A percentile compares a stretch with the other conserved stretches of the same genome.
Evolutionary conservation across 2,113 vertebrate species (phyloP).

Genomic region (Oncorhynchus mykiss): DNA sequence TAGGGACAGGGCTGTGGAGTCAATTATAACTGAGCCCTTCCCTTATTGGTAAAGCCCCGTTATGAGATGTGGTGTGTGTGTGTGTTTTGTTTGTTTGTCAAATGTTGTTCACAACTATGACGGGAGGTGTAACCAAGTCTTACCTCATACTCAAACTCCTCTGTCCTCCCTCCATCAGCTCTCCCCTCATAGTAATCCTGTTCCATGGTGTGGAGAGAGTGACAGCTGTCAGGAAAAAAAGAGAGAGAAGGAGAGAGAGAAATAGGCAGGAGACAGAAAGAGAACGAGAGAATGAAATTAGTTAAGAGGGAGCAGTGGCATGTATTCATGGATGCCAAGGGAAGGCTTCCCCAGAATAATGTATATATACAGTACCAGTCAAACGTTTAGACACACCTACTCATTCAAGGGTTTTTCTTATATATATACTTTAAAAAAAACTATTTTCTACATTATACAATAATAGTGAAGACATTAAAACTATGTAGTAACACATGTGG

Average conservation of each 20-base stretch:
- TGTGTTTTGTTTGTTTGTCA: conserved; percentile 11
- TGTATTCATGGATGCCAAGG: no score
- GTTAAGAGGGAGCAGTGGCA: no score
- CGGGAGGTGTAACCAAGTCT: conserved; percentile 38
- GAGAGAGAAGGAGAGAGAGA: conserved; percentile 18
- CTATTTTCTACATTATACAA: no score
- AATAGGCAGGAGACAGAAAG: conserved; percentile 13
- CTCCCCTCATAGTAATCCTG: conserved; percentile 90
- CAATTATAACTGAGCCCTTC: conserved; percentile 30
- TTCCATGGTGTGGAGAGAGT: conserved; percentile 91
- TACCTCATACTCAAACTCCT: conserved; percentile 97
- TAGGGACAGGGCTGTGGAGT: conserved; percentile 25
- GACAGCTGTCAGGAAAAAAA: conserved; percentile 81
- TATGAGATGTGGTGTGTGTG: conserved; percentile 6
- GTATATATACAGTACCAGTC: no score
- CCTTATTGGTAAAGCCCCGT: conserved; percentile 38
- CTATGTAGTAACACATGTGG: no score
- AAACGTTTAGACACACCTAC: no score
- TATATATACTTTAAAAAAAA: no score
- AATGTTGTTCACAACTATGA: conserved; percentile 45
- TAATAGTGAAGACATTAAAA: no score
- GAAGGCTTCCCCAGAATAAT: no score
- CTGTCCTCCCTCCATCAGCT: conserved; percentile 82
- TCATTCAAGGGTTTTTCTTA: no score
- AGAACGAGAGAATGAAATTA: background rate